phyloP scores from a whole-genome alignment of 2,888 invertebrate genomes.

The Pollenia griseotomentosa region DNA sequence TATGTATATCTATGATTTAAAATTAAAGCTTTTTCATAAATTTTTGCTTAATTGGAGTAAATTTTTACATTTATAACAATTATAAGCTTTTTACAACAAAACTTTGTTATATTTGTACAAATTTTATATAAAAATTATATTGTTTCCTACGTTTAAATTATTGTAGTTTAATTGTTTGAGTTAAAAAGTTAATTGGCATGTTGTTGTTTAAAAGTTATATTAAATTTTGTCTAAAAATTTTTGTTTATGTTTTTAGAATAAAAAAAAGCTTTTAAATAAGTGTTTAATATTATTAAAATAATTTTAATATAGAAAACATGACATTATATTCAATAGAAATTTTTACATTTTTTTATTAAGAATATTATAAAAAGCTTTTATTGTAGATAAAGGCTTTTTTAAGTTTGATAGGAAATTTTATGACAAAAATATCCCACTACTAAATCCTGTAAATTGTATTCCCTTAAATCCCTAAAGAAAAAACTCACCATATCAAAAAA shows the following conservation, averaged over 20 bases:
- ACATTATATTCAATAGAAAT: not conserved
- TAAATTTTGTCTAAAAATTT: conserved; percentile 4
- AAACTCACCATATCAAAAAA: conserved; percentile 7
- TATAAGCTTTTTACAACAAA: no score
- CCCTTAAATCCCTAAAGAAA: not conserved
- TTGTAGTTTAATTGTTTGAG: conserved; percentile 17
- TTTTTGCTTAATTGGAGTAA: no score
- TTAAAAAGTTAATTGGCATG: conserved; percentile 65
- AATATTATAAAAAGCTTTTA: not conserved
- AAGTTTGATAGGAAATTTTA: not conserved
- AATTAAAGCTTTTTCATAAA: no score
- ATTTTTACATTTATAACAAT: no score
- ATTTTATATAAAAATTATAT: not conserved
- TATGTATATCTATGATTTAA: no score
- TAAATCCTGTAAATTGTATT: not conserved
- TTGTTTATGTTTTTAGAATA: conserved; percentile 30
- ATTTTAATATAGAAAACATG: not conserved
- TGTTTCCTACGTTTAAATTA: not conserved
- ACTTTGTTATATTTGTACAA: no score
- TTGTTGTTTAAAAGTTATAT: conserved; percentile 42
- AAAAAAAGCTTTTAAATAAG: conserved; percentile 24
- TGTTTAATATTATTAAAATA: not conserved
- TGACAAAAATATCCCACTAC: not conserved
- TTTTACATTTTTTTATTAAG: not conserved
- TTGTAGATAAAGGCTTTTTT: not conserved